Conservation (phyloP, 1,140 invertebrate species). For the Magallana angulata region DNA sequence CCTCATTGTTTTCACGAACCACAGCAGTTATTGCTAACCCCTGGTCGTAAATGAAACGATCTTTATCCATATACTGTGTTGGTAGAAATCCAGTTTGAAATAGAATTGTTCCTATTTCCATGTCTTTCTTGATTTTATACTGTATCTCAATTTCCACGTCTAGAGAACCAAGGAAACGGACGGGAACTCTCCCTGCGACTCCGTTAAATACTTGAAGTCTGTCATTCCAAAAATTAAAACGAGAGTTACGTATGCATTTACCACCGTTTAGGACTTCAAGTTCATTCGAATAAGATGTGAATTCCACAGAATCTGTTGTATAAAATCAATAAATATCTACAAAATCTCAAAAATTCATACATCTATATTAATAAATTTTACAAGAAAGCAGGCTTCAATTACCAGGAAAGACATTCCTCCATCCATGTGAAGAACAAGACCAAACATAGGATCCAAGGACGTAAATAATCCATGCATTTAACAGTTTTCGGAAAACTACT, state of each 20-base stretch:
- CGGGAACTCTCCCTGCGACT: not conserved
- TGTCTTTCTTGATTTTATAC: not conserved
- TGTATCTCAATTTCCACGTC: not conserved
- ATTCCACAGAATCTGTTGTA: not conserved
- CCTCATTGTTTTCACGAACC: not conserved
- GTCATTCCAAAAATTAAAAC: not conserved
- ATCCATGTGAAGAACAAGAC: no score
- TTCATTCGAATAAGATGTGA: not conserved
- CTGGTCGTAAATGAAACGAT: not conserved
- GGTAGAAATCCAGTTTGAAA: not conserved
- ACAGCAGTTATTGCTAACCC: not conserved
- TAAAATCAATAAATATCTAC: no score
- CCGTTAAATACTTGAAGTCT: not conserved
- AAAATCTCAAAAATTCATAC: no score
- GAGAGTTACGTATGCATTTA: not conserved
- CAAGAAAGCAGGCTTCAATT: no score
- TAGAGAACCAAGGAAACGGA: not conserved
- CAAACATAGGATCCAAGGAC: no score
- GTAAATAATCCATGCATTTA: no score
- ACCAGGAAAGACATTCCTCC: no score
- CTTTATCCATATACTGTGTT: not conserved
- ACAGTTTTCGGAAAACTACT: no score
- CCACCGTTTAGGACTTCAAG: not conserved
- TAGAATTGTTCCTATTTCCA: not conserved
- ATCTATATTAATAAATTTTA: no score